Base-by-base conservation (phyloP, 2,888 invertebrate genomes). In the Cistogaster globosa region DNA sequence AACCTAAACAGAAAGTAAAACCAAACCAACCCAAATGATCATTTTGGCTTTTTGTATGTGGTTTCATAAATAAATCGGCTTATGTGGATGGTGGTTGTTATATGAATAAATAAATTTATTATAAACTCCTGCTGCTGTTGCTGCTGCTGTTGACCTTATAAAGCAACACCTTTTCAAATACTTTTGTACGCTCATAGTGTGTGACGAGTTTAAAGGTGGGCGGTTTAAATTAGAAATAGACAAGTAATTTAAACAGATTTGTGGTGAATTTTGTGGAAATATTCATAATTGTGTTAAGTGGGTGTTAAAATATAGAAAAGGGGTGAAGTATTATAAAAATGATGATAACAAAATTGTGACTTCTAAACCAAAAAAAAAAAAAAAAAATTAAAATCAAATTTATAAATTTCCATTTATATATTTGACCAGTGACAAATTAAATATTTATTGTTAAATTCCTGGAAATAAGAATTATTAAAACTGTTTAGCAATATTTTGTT, bases 241-340 rank as follows among this genome's bases (percentile, higher is more conserved):
- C 16, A 74, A 60, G 68, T 74, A 58, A 45, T 68, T 84, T 57
- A 62, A 75, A 82, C 72, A 79, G 71, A 79, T 82, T 86, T 84
- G 81, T 74, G 82, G 84, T 48, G 72, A 81, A 55, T 82, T 84
- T 81, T 81, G 84, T 82, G 82, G 81, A 78, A 77, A 86, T 86
- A 87, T 87, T 85, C 87, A 87, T 87, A 87, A 87, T 86, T 87
- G 86, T 85, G 85, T 81, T 83, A 85, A 87, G 81, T 79, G 83
- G 83, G 69, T 77, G 78, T 81, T 67, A 57, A 62, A 65, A 48
- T 14, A 16, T 42, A 12, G 16, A n/a, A 83, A 63, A 26, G 32
- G 74, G 74, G 74, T n/a, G 7, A 2, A 42, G 42, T 42, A 12
- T 42, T 26, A 2, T 26, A 26, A 26, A 26, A 26, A 2, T 18